Percentiles rank a stretch among this genome's conserved stretches.
Evolutionary conservation across 1,140 invertebrate species (phyloP).

Genomic region (Panagrolaimus sp.): DNA sequence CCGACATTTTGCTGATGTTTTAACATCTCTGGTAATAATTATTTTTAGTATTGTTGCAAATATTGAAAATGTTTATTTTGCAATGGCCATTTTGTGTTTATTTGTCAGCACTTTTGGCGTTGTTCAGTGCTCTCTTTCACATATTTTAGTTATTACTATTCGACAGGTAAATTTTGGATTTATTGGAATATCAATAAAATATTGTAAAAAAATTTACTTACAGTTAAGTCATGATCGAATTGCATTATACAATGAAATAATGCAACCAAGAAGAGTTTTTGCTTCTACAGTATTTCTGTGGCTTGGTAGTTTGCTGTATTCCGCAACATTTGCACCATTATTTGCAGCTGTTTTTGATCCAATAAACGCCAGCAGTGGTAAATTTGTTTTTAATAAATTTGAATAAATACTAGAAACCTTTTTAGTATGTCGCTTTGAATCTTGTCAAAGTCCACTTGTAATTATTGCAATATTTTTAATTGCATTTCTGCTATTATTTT

Average conservation of each 20-base stretch:
- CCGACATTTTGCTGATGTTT: background rate
- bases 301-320: background rate
- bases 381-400: background rate
- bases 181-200: background rate
- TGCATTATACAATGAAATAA: conserved; percentile 14
- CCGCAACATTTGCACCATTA: background rate
- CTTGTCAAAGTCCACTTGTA: conserved; percentile 10
- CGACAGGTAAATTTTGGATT: background rate
- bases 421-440: conserved; percentile 1
- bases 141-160: conserved; percentile 8
- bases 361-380: background rate
- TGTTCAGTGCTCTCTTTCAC: background rate
- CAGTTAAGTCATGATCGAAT: conserved; percentile 13
- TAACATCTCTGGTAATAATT: background rate
- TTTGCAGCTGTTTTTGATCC: conserved; percentile 10
- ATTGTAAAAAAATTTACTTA: background rate
- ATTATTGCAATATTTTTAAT: background rate
- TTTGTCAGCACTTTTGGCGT: conserved; percentile 8
- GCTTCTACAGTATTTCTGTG: background rate
- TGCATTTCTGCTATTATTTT: background rate
- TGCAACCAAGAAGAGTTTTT: background rate
- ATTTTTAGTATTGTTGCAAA: background rate
- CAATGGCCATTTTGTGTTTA: conserved; percentile 10
- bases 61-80: conserved; percentile 8
- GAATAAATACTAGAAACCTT: no score